Base-by-base conservation (phyloP, 2,888 invertebrate species). In the Epistrophe eligans region DNA sequence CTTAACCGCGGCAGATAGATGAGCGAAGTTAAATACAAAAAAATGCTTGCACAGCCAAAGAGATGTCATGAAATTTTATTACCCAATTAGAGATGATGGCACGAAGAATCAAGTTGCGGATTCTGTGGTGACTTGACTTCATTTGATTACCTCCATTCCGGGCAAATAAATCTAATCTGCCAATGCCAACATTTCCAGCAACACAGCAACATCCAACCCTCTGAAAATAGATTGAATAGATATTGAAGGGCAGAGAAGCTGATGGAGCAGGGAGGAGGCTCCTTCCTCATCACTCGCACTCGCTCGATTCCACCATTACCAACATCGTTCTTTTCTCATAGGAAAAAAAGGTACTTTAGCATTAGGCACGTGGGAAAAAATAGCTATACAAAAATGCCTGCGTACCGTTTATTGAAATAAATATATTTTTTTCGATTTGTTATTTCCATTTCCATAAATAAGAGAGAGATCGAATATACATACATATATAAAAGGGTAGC, bases 81-180 rank as follows among this genome's bases (percentile, higher is more conserved):
- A 87, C 87, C 87, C 87, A 87, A 87, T 83, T 87, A 87, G 83
- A 79, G 71, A 79, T 79, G 83, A 87, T 83, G 87, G 87, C 87
- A 87, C 83, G 87, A 71, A 87, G 76, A 87, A 79, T 87, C 87
- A 87, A 87, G 87, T 83, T 87, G 79, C 79, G 87, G 83, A 76
- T 79, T 76, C 74, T 87, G 87, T 38, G 83, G 87, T 87, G 87
- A 83, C 87, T 87, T 87, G 87, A 83, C 87, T 87, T 83, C 83
- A 87, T 87, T 87, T 83, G 85, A 87, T 83, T 87, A 79, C 79
- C 87, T 87, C 72, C 74, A 87, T 87, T 83, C 83, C 83, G 72
- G 71, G 66, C 87, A 79, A 87, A 87, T 87, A 87, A 83, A 83
- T 87, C 79, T 79, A 87, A 87, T 87, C 87, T 82, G 52, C 74